These are phyloP conservation scores for Cephus cinctus DNA, from an alignment of 1,140 invertebrate genomes.

Conservation along the genomic window DNA sequence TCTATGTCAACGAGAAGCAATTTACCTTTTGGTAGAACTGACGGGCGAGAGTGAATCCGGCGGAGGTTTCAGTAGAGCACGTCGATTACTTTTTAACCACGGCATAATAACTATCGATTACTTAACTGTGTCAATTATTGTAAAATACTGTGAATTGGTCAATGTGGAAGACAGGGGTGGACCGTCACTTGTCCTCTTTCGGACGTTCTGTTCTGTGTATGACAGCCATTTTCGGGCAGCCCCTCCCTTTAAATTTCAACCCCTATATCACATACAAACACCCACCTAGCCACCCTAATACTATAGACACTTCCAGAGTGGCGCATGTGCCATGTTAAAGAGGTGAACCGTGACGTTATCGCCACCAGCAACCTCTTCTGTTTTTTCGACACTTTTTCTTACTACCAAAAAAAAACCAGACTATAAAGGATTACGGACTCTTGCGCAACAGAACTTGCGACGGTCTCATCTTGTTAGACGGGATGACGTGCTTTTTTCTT, in stretches of 20 bases:
- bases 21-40: conserved; percentile 34
- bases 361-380: no score
- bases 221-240: conserved; percentile 46
- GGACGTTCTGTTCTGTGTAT: conserved; percentile 36
- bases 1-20: no score
- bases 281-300: not conserved
- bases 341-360: no score
- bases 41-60: conserved; percentile 27
- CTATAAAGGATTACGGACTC: no score
- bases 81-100: conserved; percentile 29
- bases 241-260: conserved; percentile 45
- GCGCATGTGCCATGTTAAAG: no score
- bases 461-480: no score
- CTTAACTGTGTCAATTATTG: conserved; percentile 30
- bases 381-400: no score
- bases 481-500: no score
- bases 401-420: no score
- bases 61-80: conserved; percentile 34
- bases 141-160: conserved; percentile 38
- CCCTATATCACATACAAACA: conserved; percentile 22
- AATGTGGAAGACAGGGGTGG: conserved; percentile 29
- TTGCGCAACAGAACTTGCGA: no score
- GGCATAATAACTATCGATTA: conserved; percentile 44
- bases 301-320: no score
- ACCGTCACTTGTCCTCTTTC: conserved; percentile 37